Percentiles rank a stretch among this genome's conserved stretches.
phyloP scores from a whole-genome alignment of 2,113 vertebrate genomes.

The Cheirogaleus medius region DNA sequence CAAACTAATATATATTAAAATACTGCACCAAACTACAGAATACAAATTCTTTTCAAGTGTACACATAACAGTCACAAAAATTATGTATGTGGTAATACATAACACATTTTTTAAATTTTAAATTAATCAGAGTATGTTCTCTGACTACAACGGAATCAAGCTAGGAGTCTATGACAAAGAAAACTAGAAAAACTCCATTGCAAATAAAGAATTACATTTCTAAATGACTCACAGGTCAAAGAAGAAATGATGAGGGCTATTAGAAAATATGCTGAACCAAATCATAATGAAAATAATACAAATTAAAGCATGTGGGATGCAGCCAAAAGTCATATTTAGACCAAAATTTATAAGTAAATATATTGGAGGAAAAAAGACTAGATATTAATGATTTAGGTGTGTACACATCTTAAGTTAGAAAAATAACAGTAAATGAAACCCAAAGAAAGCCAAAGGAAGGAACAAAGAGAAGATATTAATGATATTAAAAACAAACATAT shows the following conservation, averaged over 20 bases:
- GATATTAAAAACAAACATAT: neutral
- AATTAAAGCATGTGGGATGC: neutral
- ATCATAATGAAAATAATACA: neutral
- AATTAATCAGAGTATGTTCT: neutral
- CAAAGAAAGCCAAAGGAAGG: neutral
- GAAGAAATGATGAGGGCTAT: neutral
- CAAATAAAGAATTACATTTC: slow-evolving; percentile 11
- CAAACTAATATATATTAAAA: neutral
- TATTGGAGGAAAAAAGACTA: neutral
- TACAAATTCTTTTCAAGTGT: neutral
- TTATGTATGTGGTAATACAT: neutral
- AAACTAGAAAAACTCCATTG: neutral
- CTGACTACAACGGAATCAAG: neutral
- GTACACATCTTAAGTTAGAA: neutral
- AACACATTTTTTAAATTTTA: neutral
- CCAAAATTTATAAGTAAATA: neutral
- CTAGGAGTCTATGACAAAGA: neutral
- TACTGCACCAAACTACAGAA: neutral
- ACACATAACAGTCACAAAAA: neutral
- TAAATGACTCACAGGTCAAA: neutral
- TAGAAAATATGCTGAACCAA: slow-evolving; percentile 2
- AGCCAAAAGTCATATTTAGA: neutral
- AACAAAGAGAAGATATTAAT: neutral
- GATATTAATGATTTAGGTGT: neutral
- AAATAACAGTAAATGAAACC: neutral